Conservation (phyloP, 2,113 vertebrate species). For the Peromyscus leucopus region DNA sequence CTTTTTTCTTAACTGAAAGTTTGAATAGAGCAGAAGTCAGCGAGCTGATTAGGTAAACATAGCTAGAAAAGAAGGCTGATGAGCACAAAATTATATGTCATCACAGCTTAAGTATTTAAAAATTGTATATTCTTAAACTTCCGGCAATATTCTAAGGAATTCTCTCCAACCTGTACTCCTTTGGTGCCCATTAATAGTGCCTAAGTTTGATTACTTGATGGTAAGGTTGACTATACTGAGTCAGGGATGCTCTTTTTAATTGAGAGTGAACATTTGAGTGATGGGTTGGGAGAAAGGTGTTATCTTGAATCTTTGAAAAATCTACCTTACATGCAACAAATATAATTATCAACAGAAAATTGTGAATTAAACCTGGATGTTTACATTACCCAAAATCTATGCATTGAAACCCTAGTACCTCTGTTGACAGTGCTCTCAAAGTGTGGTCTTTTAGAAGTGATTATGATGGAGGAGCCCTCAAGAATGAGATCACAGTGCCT, state of each 20-base stretch:
- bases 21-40: conserved; percentile 38
- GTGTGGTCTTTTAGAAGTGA: neutral
- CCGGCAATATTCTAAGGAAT: conserved; percentile 32
- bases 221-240: neutral
- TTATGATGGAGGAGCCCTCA: neutral
- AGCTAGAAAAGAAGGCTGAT: neutral
- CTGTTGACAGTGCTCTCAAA: neutral
- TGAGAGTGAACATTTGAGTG: neutral
- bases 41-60: neutral
- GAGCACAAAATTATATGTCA: neutral
- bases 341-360: neutral
- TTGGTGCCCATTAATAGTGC: neutral
- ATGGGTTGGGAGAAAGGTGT: neutral
- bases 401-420: neutral
- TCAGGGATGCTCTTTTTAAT: neutral
- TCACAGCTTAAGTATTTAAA: conserved; percentile 47
- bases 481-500: neutral
- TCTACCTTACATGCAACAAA: conserved; percentile 23
- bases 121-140: conserved; percentile 12
- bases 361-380: neutral
- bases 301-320: conserved; percentile 22
- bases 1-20: conserved; percentile 32
- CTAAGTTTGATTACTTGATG: conserved; percentile 28
- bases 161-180: neutral
- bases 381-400: neutral